Evolutionary conservation across 1,140 invertebrate genomes (phyloP).

Genomic region (Potamilus streckersoni): DNA sequence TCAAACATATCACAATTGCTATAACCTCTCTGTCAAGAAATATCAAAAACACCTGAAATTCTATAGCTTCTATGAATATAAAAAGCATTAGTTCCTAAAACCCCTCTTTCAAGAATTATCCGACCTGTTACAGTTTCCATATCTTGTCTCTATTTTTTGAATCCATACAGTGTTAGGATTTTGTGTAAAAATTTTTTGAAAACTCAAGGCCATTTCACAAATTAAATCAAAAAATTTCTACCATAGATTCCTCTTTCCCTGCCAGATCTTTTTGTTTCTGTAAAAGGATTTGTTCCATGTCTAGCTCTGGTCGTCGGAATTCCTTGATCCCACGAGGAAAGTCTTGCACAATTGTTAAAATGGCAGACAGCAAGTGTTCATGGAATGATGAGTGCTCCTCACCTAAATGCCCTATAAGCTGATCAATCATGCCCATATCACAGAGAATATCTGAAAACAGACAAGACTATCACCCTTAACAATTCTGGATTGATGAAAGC

Average conservation of each 20-base stretch:
- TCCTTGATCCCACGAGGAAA: slow-evolving; percentile 70
- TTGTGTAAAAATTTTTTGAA: no score
- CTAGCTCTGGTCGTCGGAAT: slow-evolving; percentile 70
- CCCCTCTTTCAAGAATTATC: no score
- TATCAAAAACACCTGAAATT: no score
- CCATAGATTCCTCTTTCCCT: slow-evolving; percentile 61
- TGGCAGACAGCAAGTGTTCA: slow-evolving; percentile 72
- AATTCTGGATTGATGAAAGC: background rate
- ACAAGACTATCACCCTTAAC: background rate
- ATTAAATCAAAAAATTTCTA: slow-evolving; percentile 33
- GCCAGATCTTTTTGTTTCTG: slow-evolving; percentile 63
- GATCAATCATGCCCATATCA: slow-evolving; percentile 74
- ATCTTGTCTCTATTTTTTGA: no score
- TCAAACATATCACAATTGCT: no score
- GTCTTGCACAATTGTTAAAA: slow-evolving; percentile 69
- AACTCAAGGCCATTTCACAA: no score
- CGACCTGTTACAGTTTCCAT: no score
- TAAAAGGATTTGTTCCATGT: slow-evolving; percentile 66
- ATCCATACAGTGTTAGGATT: no score
- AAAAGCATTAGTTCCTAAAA: no score
- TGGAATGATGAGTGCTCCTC: slow-evolving; percentile 68
- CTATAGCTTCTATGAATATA: no score
- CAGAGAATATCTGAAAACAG: slow-evolving; percentile 67
- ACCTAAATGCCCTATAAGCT: slow-evolving; percentile 69
- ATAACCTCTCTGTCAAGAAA: no score